Evolutionary conservation across 2,888 invertebrate genomes (phyloP).

Genomic region (Spodoptera picta): DNA sequence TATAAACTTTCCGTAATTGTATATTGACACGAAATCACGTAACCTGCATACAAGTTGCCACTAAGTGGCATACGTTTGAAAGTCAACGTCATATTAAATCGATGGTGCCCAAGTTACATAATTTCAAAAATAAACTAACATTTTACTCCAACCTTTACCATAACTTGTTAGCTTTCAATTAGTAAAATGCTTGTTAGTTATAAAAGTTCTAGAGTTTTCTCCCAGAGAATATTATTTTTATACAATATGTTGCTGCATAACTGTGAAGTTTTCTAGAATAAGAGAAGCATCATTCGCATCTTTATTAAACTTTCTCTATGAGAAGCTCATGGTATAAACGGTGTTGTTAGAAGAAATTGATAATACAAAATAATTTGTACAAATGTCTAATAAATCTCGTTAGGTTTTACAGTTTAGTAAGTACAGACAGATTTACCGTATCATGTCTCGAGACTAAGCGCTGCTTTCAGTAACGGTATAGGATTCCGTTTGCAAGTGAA

Average conservation of each 20-base stretch:
- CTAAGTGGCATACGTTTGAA: conserved; percentile 42
- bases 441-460: conserved; percentile 50
- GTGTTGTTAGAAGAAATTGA: conserved; percentile 4
- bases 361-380: conserved; percentile 13
- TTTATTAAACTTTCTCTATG: conserved; percentile 38
- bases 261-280: conserved; percentile 15
- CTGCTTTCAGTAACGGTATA: conserved; percentile 54
- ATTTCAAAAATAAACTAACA: conserved; percentile 26
- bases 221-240: conserved; percentile 2
- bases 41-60: conserved; percentile 30
- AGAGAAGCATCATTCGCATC: conserved; percentile 14
- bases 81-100: conserved; percentile 33
- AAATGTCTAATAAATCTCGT: conserved; percentile 36
- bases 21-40: conserved; percentile 50
- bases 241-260: conserved; percentile 18
- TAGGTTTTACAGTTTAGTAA: conserved; percentile 47
- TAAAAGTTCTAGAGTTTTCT: conserved; percentile 2
- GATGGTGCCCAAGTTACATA: conserved; percentile 18
- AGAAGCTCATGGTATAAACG: background rate
- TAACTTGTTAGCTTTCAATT: too few species aligned
- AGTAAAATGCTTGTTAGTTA: too few species aligned
- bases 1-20: conserved; percentile 46
- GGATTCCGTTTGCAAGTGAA: conserved; percentile 49
- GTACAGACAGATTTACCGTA: conserved; percentile 52
- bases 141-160: too few species aligned